phyloP scores from a whole-genome alignment of 2,888 invertebrate species.

The Atethmia centrago region DNA sequence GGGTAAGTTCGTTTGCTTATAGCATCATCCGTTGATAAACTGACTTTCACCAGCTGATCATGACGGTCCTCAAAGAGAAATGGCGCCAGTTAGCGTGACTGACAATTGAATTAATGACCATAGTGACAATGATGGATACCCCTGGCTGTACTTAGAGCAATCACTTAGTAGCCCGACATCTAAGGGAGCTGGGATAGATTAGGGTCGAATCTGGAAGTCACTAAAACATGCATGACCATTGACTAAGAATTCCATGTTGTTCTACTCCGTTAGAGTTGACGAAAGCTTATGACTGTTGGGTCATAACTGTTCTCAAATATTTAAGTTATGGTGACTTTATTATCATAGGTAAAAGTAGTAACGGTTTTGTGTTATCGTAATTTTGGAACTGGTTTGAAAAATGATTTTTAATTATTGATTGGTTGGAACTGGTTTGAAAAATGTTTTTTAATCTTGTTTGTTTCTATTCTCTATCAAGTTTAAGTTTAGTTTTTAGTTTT shows the following conservation, averaged over 20 bases:
- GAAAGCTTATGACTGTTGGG: slow-evolving; percentile 7
- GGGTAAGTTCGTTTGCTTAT: not conserved
- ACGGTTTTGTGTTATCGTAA: slow-evolving; percentile 1
- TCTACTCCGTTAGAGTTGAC: not conserved
- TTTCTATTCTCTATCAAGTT: not conserved
- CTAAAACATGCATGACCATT: not conserved
- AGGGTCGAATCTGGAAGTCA: not conserved
- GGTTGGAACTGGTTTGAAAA: not conserved
- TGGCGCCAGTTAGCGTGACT: slow-evolving; percentile 2
- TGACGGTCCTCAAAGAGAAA: slow-evolving; percentile 1
- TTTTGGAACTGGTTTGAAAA: slow-evolving; percentile 1
- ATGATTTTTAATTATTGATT: not conserved
- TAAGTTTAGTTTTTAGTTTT: not conserved
- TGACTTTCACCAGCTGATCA: slow-evolving; percentile 4
- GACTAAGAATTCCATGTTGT: slow-evolving; percentile 1
- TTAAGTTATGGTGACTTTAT: slow-evolving; percentile 23
- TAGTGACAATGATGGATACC: slow-evolving; percentile 20
- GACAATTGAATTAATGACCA: slow-evolving; percentile 26
- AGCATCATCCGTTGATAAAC: not conserved
- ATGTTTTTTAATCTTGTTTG: not conserved
- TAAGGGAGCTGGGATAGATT: not conserved
- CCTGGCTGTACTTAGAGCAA: not conserved
- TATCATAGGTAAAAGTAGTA: not conserved
- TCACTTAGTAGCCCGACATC: slow-evolving; percentile 20
- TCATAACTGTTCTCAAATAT: slow-evolving; percentile 32